Conservation (phyloP, 2,888 invertebrate species). For the Apodemia arnacis region DNA sequence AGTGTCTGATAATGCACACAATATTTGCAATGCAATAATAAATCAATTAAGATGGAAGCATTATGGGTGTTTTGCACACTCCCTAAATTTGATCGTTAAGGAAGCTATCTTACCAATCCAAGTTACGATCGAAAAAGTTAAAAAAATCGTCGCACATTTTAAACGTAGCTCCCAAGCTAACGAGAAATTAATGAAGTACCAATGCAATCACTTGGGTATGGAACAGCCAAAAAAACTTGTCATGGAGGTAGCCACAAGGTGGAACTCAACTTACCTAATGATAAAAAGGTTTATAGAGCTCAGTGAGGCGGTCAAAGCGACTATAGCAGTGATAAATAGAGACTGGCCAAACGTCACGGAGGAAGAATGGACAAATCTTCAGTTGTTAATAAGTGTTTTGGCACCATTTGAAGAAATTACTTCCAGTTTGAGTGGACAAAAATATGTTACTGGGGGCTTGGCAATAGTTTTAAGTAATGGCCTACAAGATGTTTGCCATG, state of each 20-base stretch:
- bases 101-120: background rate
- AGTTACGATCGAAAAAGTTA: background rate
- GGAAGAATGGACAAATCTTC: constrained; percentile 17
- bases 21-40: constrained; percentile 75
- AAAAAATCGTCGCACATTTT: background rate
- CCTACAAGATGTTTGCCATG: constrained; percentile 66
- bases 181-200: background rate
- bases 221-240: constrained; percentile 1
- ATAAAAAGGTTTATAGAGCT: constrained; percentile 48
- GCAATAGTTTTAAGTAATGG: constrained; percentile 73
- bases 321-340: constrained; percentile 31
- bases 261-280: constrained; percentile 59
- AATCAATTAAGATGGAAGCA: background rate
- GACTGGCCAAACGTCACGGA: constrained; percentile 28
- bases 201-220: background rate
- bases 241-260: constrained; percentile 42
- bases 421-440: constrained; percentile 66
- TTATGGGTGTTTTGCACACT: constrained; percentile 1
- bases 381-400: constrained; percentile 14
- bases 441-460: constrained; percentile 72
- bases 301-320: constrained; percentile 34
- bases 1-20: constrained; percentile 84
- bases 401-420: constrained; percentile 43
- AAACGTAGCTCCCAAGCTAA: background rate
- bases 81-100: background rate